phyloP scores from a whole-genome alignment of 2,113 vertebrate species.

The Saccopteryx bilineata region DNA sequence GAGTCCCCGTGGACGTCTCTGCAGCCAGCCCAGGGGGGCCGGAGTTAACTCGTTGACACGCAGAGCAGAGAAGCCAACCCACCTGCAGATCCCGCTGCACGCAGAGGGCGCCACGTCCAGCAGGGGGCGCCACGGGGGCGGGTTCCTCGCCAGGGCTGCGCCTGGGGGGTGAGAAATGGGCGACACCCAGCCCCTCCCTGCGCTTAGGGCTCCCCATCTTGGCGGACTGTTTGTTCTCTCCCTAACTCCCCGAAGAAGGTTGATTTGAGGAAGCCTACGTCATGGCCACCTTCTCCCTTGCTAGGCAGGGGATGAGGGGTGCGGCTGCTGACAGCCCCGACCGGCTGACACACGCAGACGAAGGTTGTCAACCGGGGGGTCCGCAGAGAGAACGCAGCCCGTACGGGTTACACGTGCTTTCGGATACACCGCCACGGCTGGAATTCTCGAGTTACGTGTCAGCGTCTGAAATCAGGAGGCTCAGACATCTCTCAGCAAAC shows the following conservation, averaged over 20 bases:
- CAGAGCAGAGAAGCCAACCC: not conserved
- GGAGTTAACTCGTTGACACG: too few species aligned
- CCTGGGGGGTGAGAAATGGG: not conserved
- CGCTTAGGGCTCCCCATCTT: not conserved
- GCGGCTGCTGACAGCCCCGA: not conserved
- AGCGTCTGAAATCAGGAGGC: not conserved
- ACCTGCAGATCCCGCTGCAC: not conserved
- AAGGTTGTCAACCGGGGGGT: not conserved
- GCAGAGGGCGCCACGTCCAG: not conserved
- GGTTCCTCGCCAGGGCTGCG: not conserved
- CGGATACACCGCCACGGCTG: not conserved
- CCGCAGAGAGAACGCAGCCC: not conserved
- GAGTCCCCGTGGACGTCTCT: not conserved
- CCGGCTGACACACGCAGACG: not conserved
- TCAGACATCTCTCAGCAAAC: not conserved
- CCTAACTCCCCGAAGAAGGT: not conserved
- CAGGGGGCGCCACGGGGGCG: not conserved
- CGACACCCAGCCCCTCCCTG: too few species aligned
- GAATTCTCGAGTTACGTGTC: not conserved
- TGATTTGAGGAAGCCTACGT: not conserved
- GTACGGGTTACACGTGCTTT: not conserved
- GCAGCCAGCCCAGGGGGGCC: not conserved
- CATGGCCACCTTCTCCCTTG: not conserved
- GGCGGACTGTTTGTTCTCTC: not conserved
- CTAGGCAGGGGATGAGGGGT: not conserved